A percentile compares a stretch with the other conserved stretches of the same genome.
Conservation (phyloP, 2,888 invertebrate species). For the Chelonus formosanus region DNA sequence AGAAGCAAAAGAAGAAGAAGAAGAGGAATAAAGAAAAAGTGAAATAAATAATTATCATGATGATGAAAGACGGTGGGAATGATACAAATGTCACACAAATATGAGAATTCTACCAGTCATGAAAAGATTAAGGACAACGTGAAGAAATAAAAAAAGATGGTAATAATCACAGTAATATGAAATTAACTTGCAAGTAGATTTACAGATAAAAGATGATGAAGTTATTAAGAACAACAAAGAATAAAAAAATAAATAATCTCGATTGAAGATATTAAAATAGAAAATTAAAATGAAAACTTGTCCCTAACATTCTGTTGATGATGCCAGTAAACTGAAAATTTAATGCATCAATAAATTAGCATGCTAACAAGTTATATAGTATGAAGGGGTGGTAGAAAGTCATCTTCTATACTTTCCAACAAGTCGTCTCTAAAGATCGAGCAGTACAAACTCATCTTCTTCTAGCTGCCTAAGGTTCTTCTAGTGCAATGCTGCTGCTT, state of each 20-base stretch:
- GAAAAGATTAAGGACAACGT: background rate
- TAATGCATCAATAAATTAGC: slow-evolving; percentile 62
- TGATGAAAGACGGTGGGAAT: slow-evolving; percentile 23
- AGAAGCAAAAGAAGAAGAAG: no score
- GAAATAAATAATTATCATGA: slow-evolving; percentile 23
- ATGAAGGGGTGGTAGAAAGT: slow-evolving; percentile 13
- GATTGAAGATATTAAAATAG: no score
- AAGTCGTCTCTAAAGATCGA: slow-evolving; percentile 3
- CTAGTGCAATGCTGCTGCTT: slow-evolving; percentile 18
- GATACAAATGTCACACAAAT: slow-evolving; percentile 24
- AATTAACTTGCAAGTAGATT: slow-evolving; percentile 14
- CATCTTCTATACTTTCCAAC: slow-evolving; percentile 18
- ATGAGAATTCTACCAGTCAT: slow-evolving; percentile 7
- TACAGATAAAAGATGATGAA: background rate
- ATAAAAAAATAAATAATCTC: no score
- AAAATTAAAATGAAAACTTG: slow-evolving; percentile 25
- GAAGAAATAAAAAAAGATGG: slow-evolving; percentile 2
- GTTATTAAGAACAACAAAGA: no score
- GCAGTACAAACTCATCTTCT: slow-evolving; percentile 1
- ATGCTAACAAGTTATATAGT: slow-evolving; percentile 56
- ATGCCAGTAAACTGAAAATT: slow-evolving; percentile 46
- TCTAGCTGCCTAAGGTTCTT: background rate
- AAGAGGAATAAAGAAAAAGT: slow-evolving; percentile 16
- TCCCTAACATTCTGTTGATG: slow-evolving; percentile 27
- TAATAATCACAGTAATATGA: slow-evolving; percentile 20